These are phyloP conservation scores for Gallinago jamesoni DNA, from an alignment of 2,113 vertebrate species.

Conservation along the genomic window DNA sequence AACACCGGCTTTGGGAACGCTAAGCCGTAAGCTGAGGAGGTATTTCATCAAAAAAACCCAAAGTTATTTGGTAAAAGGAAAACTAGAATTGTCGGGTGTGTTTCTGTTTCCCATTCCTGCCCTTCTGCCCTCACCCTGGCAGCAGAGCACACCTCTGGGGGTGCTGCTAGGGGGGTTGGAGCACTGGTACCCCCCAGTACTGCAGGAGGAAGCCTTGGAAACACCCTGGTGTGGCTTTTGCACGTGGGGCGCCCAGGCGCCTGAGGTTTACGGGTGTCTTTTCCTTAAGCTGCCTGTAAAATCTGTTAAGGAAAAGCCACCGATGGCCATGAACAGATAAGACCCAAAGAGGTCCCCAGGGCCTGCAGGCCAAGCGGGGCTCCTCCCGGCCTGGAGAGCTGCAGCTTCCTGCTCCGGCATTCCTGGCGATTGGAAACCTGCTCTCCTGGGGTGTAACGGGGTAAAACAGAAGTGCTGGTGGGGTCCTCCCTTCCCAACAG, in stretches of 20 bases:
- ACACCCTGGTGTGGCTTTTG: neutral
- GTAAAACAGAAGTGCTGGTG: neutral
- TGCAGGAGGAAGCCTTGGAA: fast-evolving
- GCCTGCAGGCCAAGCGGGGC: neutral
- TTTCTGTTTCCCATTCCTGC: neutral
- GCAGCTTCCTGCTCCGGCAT: neutral
- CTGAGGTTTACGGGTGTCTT: neutral
- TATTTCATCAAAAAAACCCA: neutral
- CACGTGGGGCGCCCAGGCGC: fast-evolving
- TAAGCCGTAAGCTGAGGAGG: neutral
- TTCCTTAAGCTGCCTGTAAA: neutral
- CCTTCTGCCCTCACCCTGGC: neutral
- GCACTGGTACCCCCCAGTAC: neutral
- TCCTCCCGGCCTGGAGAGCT: neutral
- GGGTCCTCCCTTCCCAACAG: neutral
- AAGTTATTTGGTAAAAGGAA: neutral
- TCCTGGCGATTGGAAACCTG: neutral
- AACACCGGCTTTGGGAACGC: neutral
- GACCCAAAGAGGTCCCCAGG: neutral
- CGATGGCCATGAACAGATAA: neutral
- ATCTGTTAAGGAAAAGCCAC: neutral
- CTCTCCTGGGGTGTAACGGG: neutral
- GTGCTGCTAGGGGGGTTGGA: neutral
- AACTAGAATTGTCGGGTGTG: neutral
- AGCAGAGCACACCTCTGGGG: neutral